phyloP scores from a whole-genome alignment of 2,113 vertebrate genomes.

The Mormyrus lacerda region DNA sequence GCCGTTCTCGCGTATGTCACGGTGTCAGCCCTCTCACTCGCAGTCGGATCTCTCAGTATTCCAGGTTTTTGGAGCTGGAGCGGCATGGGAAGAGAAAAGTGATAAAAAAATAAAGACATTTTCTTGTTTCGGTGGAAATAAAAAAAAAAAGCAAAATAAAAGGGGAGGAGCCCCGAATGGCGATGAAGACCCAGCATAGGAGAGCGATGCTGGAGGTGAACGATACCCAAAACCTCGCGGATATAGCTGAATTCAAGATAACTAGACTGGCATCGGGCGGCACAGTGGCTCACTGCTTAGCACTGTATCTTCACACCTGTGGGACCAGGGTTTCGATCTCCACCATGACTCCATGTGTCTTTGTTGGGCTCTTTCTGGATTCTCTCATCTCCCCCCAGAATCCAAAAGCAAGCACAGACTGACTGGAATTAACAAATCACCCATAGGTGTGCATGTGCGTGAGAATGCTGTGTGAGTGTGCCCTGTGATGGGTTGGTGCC shows the following conservation, averaged over 20 bases:
- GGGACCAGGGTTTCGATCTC: no score
- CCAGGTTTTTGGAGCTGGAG: background rate
- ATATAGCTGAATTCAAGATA: background rate
- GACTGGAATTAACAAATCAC: no score
- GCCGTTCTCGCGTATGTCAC: slow-evolving; percentile 10
- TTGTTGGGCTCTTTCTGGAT: background rate
- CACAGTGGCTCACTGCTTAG: no score
- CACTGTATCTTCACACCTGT: no score
- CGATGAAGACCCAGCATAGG: background rate
- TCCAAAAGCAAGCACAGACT: background rate
- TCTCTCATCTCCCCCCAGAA: background rate
- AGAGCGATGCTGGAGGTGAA: background rate
- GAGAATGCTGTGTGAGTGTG: no score
- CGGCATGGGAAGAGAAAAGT: background rate
- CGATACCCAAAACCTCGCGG: background rate
- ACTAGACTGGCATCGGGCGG: background rate
- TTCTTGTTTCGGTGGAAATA: background rate
- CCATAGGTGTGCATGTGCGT: no score
- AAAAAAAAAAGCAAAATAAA: no score
- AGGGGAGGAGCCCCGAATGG: background rate
- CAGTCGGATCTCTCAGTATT: slow-evolving; percentile 8
- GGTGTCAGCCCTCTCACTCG: slow-evolving; percentile 42
- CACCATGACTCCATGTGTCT: background rate
- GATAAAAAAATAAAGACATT: background rate
- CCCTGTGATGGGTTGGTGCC: no score